Evolutionary conservation across 2,113 vertebrate genomes (phyloP), one percentile per base, ranked within the genome.

Genomic region (Prionailurus viverrinus): DNA sequence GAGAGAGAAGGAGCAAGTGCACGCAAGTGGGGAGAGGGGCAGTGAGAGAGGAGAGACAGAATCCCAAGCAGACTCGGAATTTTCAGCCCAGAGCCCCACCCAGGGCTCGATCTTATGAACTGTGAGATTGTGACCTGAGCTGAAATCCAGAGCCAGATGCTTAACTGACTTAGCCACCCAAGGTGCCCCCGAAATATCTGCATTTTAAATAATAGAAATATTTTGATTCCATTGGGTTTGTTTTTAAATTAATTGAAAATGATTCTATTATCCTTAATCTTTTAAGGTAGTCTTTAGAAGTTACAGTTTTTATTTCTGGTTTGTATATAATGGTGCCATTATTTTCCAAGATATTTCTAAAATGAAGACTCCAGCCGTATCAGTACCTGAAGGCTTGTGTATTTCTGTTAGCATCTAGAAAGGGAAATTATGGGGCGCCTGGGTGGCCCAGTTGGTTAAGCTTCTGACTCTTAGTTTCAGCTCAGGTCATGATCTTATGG

Each of bases 261-360:
- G 25, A 87, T 19, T 69, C 39, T 74, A 6, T 91, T 90, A 76
- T n/a, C 68, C 29, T 97, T 63, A 81, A 53, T 33, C 18, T 83
- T 91, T 76, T 48, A 71, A 89, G 2, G n/a, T 89, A n/a, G 5
- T 89, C 21, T 74, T 82, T 80, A 18, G 41, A 92, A 71, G 61
- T 92, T 33, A 45, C 48, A 45, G 41, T 61, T 95, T 85, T 95
- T 76, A 86, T 86, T 90, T 74, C 48, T 89, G 39, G 4, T 95
- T 86, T 74, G 2, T 89, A 27, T 58, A 19, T 96, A 74, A 73
- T 73, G 27, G 8, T 51, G 58, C 65, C 65, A 53, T 84, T 95
- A 33, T 86, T 93, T 86, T 81, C 51, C 11, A 80, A 85, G 65
- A 33, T 94, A 61, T 53, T 74, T 85, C 51, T 71, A 55, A 91